Percentiles rank a stretch among this genome's conserved stretches.
These are phyloP conservation scores for Eulemur mongoz DNA, from an alignment of 2,797 vertebrate species.

Conservation along the genomic window DNA sequence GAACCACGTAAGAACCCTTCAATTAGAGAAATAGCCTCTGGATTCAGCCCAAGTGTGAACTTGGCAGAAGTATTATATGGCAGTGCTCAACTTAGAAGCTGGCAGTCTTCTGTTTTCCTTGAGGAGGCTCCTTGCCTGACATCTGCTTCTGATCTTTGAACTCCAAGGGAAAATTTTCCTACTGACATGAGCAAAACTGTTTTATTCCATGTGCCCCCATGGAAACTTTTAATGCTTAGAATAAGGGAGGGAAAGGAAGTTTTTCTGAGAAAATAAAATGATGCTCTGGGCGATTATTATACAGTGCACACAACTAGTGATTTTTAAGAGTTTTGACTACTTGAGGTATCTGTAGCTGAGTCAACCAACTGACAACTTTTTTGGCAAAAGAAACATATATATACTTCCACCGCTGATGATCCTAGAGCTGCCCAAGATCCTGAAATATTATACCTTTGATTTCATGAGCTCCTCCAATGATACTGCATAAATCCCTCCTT, in stretches of 20 bases:
- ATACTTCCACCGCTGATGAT: background rate
- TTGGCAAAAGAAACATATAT: background rate
- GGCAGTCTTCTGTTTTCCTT: background rate
- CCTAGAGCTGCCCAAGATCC: background rate
- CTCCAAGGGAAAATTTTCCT: background rate
- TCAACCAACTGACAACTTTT: background rate
- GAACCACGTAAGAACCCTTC: background rate
- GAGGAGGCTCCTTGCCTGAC: background rate
- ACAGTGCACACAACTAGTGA: background rate
- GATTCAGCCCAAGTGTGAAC: conserved; percentile 1
- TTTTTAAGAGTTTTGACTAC: background rate
- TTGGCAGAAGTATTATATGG: background rate
- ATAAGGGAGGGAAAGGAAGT: background rate
- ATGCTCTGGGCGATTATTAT: background rate
- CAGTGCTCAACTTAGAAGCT: background rate
- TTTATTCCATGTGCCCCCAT: background rate
- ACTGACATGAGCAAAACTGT: background rate
- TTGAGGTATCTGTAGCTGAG: background rate
- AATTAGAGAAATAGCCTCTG: background rate
- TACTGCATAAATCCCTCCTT: background rate
- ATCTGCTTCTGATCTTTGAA: conserved; percentile 1
- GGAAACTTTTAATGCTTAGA: background rate
- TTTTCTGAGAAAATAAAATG: background rate
- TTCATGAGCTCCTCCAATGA: background rate
- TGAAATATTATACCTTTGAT: background rate